A percentile compares a stretch with the other conserved stretches of the same genome.
These are phyloP conservation scores for Alcis repandata DNA, from an alignment of 2,888 invertebrate genomes.

Conservation along the genomic window DNA sequence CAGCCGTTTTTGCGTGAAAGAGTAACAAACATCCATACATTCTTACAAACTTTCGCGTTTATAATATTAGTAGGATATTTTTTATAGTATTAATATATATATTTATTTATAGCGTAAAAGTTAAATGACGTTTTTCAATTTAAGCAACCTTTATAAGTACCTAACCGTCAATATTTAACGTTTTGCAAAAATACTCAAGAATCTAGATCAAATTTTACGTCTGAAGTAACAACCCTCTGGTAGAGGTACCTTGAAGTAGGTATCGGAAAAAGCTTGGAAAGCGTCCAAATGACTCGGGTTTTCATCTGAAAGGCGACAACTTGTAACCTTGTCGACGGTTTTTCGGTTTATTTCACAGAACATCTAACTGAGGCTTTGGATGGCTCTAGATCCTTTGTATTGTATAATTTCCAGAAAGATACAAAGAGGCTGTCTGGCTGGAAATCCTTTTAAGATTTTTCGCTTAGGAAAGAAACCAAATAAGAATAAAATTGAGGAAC, in stretches of 20 bases:
- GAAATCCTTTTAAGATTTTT: not conserved
- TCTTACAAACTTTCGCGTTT: too few species aligned
- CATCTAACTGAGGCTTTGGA: not conserved
- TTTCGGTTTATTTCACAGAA: conserved; percentile 30
- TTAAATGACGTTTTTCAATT: too few species aligned
- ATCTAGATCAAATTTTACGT: conserved; percentile 28
- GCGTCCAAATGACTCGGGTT: conserved; percentile 54
- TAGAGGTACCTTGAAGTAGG: conserved; percentile 40
- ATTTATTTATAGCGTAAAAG: too few species aligned
- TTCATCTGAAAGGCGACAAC: conserved; percentile 39
- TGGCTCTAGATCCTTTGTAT: too few species aligned
- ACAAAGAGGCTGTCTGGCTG: too few species aligned
- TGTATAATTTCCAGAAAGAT: too few species aligned
- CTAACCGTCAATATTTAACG: not conserved
- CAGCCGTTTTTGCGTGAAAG: too few species aligned
- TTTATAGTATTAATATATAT: too few species aligned
- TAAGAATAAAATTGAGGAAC: not conserved
- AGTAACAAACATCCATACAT: too few species aligned
- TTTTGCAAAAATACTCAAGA: not conserved
- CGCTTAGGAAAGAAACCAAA: not conserved
- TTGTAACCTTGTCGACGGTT: conserved; percentile 40
- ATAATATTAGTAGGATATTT: too few species aligned
- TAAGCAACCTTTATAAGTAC: too few species aligned
- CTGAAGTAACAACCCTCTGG: conserved; percentile 32
- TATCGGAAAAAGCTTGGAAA: conserved; percentile 56